Conservation (phyloP, 2,797 vertebrate genomes). For the Crocodylus rhombifer region DNA sequence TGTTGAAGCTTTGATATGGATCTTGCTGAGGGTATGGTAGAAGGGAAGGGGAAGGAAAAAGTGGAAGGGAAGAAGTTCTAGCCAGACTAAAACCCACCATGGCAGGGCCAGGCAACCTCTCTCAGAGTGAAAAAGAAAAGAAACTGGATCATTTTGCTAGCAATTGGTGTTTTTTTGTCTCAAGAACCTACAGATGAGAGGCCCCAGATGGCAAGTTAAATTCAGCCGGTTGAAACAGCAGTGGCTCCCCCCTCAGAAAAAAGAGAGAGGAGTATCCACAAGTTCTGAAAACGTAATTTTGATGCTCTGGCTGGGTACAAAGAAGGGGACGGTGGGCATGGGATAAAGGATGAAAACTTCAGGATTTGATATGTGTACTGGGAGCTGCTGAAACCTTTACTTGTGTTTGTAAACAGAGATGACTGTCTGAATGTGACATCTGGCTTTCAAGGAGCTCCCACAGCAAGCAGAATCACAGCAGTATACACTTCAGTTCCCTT, state of each 20-base stretch:
- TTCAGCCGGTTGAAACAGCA: constrained; percentile 54
- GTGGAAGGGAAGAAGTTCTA: constrained; percentile 57
- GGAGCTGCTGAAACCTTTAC: constrained; percentile 3
- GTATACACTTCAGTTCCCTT: constrained; percentile 51
- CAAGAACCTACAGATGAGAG: constrained; percentile 67
- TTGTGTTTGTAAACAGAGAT: constrained; percentile 65
- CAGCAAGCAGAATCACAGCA: constrained; percentile 59
- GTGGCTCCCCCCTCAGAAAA: neutral
- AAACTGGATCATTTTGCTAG: constrained; percentile 82
- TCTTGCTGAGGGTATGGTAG: constrained; percentile 58
- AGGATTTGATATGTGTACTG: neutral
- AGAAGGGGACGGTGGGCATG: neutral
- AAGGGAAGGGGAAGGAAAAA: neutral
- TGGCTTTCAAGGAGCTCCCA: constrained; percentile 60
- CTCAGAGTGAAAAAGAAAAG: constrained; percentile 62
- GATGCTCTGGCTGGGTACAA: neutral
- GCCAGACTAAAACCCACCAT: constrained; percentile 75
- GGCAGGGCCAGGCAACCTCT: constrained; percentile 53
- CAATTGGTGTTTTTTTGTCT: constrained; percentile 76
- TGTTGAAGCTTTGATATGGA: constrained; percentile 83
- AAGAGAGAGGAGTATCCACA: neutral
- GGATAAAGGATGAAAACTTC: constrained; percentile 2
- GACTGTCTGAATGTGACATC: constrained; percentile 52
- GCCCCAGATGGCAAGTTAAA: constrained; percentile 44
- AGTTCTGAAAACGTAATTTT: constrained; percentile 5